phyloP scores from a whole-genome alignment of 2,797 vertebrate genomes.

The Chelidonichthys spinosus region DNA sequence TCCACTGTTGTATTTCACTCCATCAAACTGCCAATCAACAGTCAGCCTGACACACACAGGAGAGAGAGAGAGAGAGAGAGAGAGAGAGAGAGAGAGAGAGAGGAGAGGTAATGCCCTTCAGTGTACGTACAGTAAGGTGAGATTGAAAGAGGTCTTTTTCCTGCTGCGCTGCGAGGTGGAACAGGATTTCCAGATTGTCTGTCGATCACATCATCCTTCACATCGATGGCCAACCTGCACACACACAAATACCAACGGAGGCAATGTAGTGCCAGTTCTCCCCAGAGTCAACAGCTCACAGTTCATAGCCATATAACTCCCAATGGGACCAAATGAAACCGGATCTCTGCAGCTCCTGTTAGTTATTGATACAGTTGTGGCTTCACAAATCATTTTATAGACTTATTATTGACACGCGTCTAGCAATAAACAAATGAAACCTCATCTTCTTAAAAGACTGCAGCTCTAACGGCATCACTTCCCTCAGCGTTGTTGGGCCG shows the following conservation, averaged over 20 bases:
- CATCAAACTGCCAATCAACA: slow-evolving; percentile 51
- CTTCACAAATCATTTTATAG: slow-evolving; percentile 21
- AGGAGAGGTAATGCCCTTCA: slow-evolving; percentile 3
- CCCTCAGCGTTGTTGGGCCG: slow-evolving; percentile 26
- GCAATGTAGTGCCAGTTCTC: slow-evolving; percentile 3
- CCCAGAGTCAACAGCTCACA: slow-evolving; percentile 37
- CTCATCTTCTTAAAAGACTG: not conserved
- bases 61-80: not conserved
- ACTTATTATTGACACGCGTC: not conserved
- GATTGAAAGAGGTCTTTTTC: not conserved
- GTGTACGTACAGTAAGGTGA: not conserved
- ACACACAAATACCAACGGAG: slow-evolving; percentile 1
- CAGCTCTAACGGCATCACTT: slow-evolving; percentile 6
- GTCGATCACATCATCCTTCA: slow-evolving; percentile 31
- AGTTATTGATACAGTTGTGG: slow-evolving; percentile 4
- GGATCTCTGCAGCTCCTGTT: slow-evolving; percentile 18
- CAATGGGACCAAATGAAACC: slow-evolving; percentile 26
- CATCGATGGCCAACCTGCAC: slow-evolving; percentile 29
- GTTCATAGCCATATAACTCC: slow-evolving; percentile 29
- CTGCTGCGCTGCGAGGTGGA: slow-evolving; percentile 15
- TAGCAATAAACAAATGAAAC: slow-evolving; percentile 19
- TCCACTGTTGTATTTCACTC: slow-evolving; percentile 36
- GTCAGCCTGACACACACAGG: slow-evolving; percentile 17
- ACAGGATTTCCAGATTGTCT: slow-evolving; percentile 23
- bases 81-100: not conserved